These are phyloP conservation scores for Drosophila multiciliata DNA, from an alignment of 2,888 invertebrate genomes.

Conservation along the genomic window DNA sequence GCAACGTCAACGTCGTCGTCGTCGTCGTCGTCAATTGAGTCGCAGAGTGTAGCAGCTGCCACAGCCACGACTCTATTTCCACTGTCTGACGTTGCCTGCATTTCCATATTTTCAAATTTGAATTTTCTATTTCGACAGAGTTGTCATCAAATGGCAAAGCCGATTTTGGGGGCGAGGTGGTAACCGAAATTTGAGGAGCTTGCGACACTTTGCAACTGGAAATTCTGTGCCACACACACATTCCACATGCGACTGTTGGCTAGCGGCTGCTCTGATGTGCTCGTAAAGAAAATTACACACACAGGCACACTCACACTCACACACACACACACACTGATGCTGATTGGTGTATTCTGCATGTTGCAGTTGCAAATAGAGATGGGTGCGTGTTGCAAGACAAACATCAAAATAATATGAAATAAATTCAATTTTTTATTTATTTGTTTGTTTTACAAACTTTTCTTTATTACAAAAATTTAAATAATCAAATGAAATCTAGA, in stretches of 20 bases:
- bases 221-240: slow-evolving; percentile 1
- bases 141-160: slow-evolving; percentile 20
- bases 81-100: slow-evolving; percentile 50
- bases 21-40: slow-evolving; percentile 23
- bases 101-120: slow-evolving; percentile 79
- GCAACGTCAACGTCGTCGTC: neutral
- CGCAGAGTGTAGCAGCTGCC: slow-evolving; percentile 42
- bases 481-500: neutral
- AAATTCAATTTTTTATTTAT: neutral
- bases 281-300: slow-evolving; percentile 72
- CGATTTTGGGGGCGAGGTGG: neutral
- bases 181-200: slow-evolving; percentile 27
- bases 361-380: neutral
- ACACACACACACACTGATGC: neutral
- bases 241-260: slow-evolving; percentile 18
- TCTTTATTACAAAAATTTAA: neutral
- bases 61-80: slow-evolving; percentile 36
- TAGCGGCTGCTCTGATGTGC: slow-evolving; percentile 25
- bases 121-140: slow-evolving; percentile 69
- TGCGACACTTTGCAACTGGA: slow-evolving; percentile 55
- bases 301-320: neutral
- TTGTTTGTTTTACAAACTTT: neutral
- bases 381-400: neutral
- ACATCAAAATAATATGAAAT: neutral
- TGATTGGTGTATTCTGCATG: slow-evolving; percentile 5